Evolutionary conservation across 2,888 invertebrate species (phyloP).

Genomic region (Macaria notata): DNA sequence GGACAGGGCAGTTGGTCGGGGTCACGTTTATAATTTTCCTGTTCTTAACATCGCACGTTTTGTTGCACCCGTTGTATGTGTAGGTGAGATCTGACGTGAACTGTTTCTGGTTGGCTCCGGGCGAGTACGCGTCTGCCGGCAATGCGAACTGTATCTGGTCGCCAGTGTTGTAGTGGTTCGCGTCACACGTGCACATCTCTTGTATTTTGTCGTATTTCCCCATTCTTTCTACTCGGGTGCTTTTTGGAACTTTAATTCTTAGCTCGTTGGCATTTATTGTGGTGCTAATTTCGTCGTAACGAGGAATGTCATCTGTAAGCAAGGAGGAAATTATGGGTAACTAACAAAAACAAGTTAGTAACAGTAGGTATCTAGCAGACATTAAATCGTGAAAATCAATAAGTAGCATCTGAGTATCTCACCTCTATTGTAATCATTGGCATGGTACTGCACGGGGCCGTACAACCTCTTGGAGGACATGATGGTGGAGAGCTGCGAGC

Average conservation of each 20-base stretch:
- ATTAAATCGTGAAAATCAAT: too few relatives aligned
- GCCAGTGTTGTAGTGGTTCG: slow-evolving; percentile 61
- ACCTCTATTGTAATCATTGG: slow-evolving; percentile 40
- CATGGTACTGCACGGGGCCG: slow-evolving; percentile 32
- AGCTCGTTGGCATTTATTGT: slow-evolving; percentile 74
- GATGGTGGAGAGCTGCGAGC: slow-evolving; percentile 46
- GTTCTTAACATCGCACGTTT: slow-evolving; percentile 49
- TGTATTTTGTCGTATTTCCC: slow-evolving; percentile 68
- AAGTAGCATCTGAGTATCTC: too few relatives aligned
- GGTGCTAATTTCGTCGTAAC: slow-evolving; percentile 72
- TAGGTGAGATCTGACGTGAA: slow-evolving; percentile 67
- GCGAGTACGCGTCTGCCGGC: slow-evolving; percentile 53
- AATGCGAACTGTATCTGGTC: slow-evolving; percentile 73
- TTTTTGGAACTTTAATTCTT: slow-evolving; percentile 73
- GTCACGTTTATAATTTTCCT: slow-evolving; percentile 65
- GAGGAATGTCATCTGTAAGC: slow-evolving; percentile 50
- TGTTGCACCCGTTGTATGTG: slow-evolving; percentile 56
- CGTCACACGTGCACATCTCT: slow-evolving; percentile 68
- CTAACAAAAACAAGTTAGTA: too few relatives aligned
- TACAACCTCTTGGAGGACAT: slow-evolving; percentile 42
- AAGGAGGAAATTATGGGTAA: background rate
- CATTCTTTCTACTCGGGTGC: slow-evolving; percentile 59
- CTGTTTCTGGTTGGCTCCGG: slow-evolving; percentile 49
- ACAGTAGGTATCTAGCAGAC: too few relatives aligned
- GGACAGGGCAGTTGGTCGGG: slow-evolving; percentile 66